Evolutionary conservation across 2,113 vertebrate genomes (phyloP), one percentile per base, ranked within the genome.

Genomic region (Equus przewalskii): DNA sequence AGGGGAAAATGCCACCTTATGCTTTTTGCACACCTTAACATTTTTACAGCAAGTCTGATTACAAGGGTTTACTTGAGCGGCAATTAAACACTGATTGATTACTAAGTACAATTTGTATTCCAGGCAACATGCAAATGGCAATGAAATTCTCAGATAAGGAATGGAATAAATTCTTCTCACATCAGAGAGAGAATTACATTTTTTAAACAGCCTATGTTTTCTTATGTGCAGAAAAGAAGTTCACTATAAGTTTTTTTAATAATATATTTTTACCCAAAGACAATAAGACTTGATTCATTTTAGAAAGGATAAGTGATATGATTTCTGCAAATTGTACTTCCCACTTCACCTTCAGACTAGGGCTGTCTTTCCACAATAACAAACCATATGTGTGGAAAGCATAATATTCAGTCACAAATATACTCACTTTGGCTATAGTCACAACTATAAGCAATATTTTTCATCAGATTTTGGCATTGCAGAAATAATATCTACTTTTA

Each of bases 31-130:
- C 97, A 97, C 97, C 97, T 98, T 98, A 96, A 97, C 85, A 95
- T 98, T 98, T 98, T 97, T 98, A 96, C 93, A 96, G 97, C 95
- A 75, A 97, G 93, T 96, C 95, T 97, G 95, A 97, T 98, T 98
- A 98, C 95, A 93, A 98, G 96, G 97, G 97, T 98, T 98, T 97
- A 89, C 97, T 95, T 97, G 97, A 98, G 95, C 89, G 1, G 95
- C 96, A 98, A 98, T 98, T 98, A 98, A 98, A 98, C 91, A 95
- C 96, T 96, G 97, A 98, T 98, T 98, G 98, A 98, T 97, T 98
- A 98, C 94, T 94, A 94, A 98, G 96, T 95, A 97, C 89, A 89
- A 97, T 96, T 94, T 97, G 94, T 96, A 96, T 98, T 98, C 96
- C 13, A 93, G 93, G 96, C 97, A 91, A 92, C 97, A 98, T 98